A percentile compares a stretch with the other conserved stretches of the same genome.
These are phyloP conservation scores for Leptogaster cylindrica DNA, from an alignment of 2,888 invertebrate genomes.

Conservation along the genomic window DNA sequence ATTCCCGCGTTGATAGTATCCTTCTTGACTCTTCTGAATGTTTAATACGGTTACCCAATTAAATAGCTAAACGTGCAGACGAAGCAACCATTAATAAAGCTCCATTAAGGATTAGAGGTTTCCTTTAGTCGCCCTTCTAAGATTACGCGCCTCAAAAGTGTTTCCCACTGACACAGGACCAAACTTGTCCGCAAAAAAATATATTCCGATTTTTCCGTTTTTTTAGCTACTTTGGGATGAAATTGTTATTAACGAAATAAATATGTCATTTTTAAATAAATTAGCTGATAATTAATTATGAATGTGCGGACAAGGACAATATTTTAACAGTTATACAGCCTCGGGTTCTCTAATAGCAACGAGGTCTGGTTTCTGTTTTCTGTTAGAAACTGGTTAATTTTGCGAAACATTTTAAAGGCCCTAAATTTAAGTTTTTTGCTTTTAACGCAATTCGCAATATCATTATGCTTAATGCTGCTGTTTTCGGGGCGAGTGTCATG, in stretches of 20 bases:
- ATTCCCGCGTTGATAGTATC: slow-evolving; percentile 6
- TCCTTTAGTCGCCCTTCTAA: slow-evolving; percentile 13
- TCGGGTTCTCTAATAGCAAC: not conserved
- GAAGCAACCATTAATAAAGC: slow-evolving; percentile 42
- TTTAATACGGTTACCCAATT: slow-evolving; percentile 36
- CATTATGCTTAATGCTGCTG: slow-evolving; percentile 21
- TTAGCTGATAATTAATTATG: slow-evolving; percentile 47
- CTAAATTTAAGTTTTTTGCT: slow-evolving; percentile 26
- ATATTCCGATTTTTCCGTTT: slow-evolving; percentile 18
- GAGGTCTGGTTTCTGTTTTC: slow-evolving; percentile 35
- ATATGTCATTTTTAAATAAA: slow-evolving; percentile 48
- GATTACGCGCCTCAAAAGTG: too few relatives aligned
- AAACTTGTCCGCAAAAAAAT: not conserved
- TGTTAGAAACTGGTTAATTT: slow-evolving; percentile 24
- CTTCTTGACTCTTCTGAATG: slow-evolving; percentile 1
- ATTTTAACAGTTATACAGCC: slow-evolving; percentile 2
- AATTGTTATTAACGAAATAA: slow-evolving; percentile 45
- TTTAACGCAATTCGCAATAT: slow-evolving; percentile 12
- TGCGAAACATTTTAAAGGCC: not conserved
- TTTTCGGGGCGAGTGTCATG: too few relatives aligned
- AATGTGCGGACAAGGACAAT: slow-evolving; percentile 37
- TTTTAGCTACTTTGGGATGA: slow-evolving; percentile 25
- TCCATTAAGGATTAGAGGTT: slow-evolving; percentile 41
- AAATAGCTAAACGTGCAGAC: slow-evolving; percentile 42
- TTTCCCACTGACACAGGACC: too few relatives aligned